Evolutionary conservation across 2,797 vertebrate species (phyloP).

Genomic region (Pachyuromys duprasi): DNA sequence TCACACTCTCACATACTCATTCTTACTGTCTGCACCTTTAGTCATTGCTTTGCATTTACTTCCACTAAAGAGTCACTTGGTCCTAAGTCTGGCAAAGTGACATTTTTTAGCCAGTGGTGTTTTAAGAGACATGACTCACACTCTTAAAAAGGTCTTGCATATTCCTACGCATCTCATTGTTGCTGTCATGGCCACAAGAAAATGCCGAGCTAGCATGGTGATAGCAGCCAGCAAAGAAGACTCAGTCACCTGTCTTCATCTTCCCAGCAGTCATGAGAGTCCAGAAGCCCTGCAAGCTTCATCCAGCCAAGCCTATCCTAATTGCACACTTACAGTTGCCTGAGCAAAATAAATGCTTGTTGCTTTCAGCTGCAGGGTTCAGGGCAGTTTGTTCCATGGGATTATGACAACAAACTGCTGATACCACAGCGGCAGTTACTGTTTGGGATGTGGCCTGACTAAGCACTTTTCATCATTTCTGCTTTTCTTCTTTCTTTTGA

Average conservation of each 20-base stretch:
- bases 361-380: not conserved
- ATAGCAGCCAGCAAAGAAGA: not conserved
- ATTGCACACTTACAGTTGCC: not conserved
- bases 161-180: not conserved
- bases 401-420: not conserved
- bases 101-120: not conserved
- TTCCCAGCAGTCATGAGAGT: not conserved
- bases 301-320: not conserved
- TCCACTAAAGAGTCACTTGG: slow-evolving; percentile 34
- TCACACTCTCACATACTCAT: not conserved
- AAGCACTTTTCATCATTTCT: not conserved
- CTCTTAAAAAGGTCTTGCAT: not conserved
- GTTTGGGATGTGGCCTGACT: not conserved
- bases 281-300: not conserved
- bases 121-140: not conserved
- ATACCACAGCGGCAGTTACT: not conserved
- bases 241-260: not conserved
- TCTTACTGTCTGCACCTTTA: not conserved
- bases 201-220: not conserved
- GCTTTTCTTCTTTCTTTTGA: not conserved
- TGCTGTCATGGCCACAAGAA: not conserved
- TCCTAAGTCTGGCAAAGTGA: not conserved
- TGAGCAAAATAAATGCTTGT: not conserved
- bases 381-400: not conserved
- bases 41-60: not conserved